These are phyloP conservation scores for Plutomurus gul DNA, from an alignment of 1,140 invertebrate genomes.

Conservation along the genomic window DNA sequence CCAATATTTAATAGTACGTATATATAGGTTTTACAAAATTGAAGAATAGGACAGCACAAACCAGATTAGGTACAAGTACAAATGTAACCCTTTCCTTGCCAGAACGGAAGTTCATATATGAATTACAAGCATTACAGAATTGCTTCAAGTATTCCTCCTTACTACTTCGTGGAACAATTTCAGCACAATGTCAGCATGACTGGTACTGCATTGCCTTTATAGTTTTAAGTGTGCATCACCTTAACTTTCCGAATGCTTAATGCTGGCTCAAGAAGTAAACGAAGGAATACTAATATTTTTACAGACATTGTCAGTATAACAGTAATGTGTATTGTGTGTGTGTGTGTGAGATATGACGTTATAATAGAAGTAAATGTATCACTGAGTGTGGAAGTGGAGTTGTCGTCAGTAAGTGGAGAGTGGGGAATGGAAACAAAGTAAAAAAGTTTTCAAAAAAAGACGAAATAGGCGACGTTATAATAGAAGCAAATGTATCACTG, in stretches of 20 bases:
- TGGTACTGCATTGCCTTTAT: too few relatives aligned
- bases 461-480: conserved; percentile 4
- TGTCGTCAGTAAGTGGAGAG: neutral
- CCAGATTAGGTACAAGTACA: too few relatives aligned
- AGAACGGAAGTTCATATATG: neutral
- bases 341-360: too few relatives aligned
- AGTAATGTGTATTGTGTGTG: too few relatives aligned
- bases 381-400: neutral
- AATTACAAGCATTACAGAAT: too few relatives aligned
- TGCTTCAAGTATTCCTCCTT: too few relatives aligned
- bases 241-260: neutral
- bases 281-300: conserved; percentile 10
- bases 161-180: too few relatives aligned
- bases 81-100: neutral
- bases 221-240: neutral
- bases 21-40: too few relatives aligned
- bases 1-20: too few relatives aligned
- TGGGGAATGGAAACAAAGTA: conserved; percentile 8
- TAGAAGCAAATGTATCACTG: neutral
- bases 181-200: too few relatives aligned
- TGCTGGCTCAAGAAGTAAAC: neutral
- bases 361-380: neutral
- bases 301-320: too few relatives aligned
- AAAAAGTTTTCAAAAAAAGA: neutral
- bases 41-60: too few relatives aligned